Conservation (phyloP, 2,888 invertebrate genomes). For the Polydrusus cervinus region DNA sequence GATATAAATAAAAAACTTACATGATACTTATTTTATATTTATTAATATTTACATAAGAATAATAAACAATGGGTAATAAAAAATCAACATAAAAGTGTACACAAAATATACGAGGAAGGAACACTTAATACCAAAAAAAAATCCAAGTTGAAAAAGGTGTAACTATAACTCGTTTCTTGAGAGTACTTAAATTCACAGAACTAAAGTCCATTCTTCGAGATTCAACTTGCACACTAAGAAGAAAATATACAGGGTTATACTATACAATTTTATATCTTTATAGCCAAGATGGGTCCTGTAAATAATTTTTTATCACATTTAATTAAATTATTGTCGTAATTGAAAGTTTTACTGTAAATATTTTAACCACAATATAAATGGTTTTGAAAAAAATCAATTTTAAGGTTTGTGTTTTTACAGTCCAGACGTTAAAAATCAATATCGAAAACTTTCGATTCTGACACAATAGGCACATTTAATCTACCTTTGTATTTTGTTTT, state of each 20-base stretch:
- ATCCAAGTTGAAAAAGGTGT: constrained; percentile 10
- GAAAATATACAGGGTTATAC: background rate
- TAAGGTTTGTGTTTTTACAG: background rate
- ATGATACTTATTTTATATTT: constrained; percentile 6
- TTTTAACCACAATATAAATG: background rate
- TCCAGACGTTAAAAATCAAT: background rate
- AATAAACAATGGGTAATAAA: background rate
- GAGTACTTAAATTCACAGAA: background rate
- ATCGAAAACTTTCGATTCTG: background rate
- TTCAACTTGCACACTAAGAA: constrained; percentile 16
- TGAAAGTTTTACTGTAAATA: background rate
- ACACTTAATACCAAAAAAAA: background rate
- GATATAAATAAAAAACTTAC: background rate
- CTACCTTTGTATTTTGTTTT: background rate
- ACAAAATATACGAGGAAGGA: too few relatives aligned
- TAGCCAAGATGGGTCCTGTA: background rate
- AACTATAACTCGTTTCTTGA: background rate
- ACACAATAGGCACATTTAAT: constrained; percentile 12
- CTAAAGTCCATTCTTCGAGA: background rate
- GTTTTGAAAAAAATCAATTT: background rate
- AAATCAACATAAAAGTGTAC: background rate
- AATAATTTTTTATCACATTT: constrained; percentile 15
- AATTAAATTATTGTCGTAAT: background rate
- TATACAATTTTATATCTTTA: background rate
- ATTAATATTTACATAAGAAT: constrained; percentile 20